Base-by-base conservation (phyloP, 2,888 invertebrate species). In the Caradrina clavipalpis region DNA sequence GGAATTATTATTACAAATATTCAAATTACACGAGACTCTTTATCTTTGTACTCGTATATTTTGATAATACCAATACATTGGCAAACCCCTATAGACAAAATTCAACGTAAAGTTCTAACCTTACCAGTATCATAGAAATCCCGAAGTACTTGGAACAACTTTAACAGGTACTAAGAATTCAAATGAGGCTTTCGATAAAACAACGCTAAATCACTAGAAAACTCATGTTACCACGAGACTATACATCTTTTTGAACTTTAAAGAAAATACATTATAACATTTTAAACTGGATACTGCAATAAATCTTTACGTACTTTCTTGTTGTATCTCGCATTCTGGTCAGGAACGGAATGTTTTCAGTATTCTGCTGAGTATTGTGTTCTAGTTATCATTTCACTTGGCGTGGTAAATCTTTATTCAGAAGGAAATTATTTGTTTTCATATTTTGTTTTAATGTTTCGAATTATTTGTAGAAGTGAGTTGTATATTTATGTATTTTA, bases 261-360 rank as follows among this genome's bases (percentile, higher is more conserved):
- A 69, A 65, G 67, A 76, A 78, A 78, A 81, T 63, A 76, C 57
- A 69, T 78, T 78, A 55, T 69, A 76, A 68, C 63, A 81, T 64
- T 81, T 82, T 71, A 65, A 76, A 70, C 71, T 73, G 49, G 54
- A 71, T 81, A 64, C 66, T 62, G 68, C 73, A 79, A 81, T 81
- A 79, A 81, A 79, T 79, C 82, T 76, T 57, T 47, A 50, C 49
- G 73, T 81, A 71, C 51, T 81, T 71, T 69, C 63, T 63, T 54
- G 66, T 68, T 60, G 35, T 35, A 73, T 73, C 59, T 21, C 26
- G 60, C 47, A 81, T 76, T 79, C 70, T 35, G 68, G 65, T 70
- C 80, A 70, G 73, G 77, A 53, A 49, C 63, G 60, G 63, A 68
- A 73, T 81, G 68, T 71, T 71, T 64, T 81, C 80, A 67, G 70